Evolutionary conservation across 2,888 invertebrate species (phyloP), one percentile per base, ranked within the genome.

Genomic region (Ophion costatus): DNA sequence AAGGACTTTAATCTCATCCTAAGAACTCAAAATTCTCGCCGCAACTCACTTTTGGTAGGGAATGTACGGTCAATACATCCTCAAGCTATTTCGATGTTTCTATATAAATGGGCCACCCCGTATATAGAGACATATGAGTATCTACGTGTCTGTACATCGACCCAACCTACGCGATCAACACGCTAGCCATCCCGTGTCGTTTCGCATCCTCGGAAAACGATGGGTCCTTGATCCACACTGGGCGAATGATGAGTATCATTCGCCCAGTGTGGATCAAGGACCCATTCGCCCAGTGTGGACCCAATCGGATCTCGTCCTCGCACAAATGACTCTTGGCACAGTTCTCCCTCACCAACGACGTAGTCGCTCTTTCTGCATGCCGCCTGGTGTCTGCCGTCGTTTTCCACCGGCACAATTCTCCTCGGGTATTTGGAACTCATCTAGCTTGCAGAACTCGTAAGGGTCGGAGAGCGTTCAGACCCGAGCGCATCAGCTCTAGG

Each of bases 341-440:
- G 59, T 66, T 63, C 71, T 61, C 51, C 22, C 67, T 82, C 74
- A 42, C 59, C 45, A 22, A 51, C 24, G 63, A 61, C 59, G 59
- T 64, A 63, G 51, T 80, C 66, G 56, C 22, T 69, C 51, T 56
- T 24, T 64, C 22, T 63, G 17, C 29, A 45, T 63, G 7, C 45
- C 22, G 33, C 59, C 29, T 51, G 56, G 29, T 61, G 20, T 77
- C 78, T 76, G 80, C 22, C 69, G 22, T 14, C 57, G 33, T 45
- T 67, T 63, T 70, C 57, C 51, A 17, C 11, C 33, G 51, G 70
- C 69, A 63, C 80, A 76, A 77, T 82, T 86, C 80, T 85, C 82
- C 83, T 79, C 77, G 81, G 71, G 83, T 85, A 88, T 87, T 86
- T 86, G 80, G 86, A 87, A 80, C 89, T 88, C 88, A 87, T 88